Evolutionary conservation across 2,797 vertebrate genomes (phyloP).

Genomic region (Holocentrus rufus): DNA sequence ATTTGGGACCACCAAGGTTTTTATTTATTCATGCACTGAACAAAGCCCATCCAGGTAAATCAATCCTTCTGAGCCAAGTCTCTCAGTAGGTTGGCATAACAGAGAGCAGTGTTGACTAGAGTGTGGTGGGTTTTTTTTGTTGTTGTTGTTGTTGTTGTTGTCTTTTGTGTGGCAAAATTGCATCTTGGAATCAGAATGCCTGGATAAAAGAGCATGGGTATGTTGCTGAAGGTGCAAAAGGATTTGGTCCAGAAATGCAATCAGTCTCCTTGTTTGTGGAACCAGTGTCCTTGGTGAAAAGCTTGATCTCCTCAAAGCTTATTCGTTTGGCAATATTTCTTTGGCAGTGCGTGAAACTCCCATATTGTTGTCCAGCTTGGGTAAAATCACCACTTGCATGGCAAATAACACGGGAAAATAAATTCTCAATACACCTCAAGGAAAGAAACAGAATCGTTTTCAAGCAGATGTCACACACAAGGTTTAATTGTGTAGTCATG

Average conservation of each 20-base stretch:
- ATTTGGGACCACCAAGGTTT: conserved; percentile 8
- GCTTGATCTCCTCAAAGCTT: neutral
- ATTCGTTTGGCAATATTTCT: conserved; percentile 1
- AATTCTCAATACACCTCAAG: neutral
- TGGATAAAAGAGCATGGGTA: conserved; percentile 5
- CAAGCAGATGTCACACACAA: too few relatives aligned
- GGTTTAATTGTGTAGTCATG: too few relatives aligned
- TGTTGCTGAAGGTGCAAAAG: neutral
- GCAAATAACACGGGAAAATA: neutral
- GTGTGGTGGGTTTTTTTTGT: conserved; percentile 24
- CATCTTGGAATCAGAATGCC: conserved; percentile 22
- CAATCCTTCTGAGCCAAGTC: conserved; percentile 6
- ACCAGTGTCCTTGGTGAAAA: conserved; percentile 5
- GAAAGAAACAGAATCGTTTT: neutral
- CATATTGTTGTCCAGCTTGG: conserved; percentile 4
- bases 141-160: too few relatives aligned
- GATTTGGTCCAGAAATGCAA: conserved; percentile 11
- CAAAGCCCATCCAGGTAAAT: conserved; percentile 22
- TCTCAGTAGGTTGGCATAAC: conserved; percentile 35
- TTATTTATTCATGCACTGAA: conserved; percentile 39
- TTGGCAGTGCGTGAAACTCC: conserved; percentile 1
- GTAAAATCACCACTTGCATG: neutral
- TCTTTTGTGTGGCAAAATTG: conserved; percentile 9
- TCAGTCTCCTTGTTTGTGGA: conserved; percentile 8
- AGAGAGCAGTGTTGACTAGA: neutral